Evolutionary conservation across 1,140 invertebrate species (phyloP).

Genomic region (Drosophila saltans): DNA sequence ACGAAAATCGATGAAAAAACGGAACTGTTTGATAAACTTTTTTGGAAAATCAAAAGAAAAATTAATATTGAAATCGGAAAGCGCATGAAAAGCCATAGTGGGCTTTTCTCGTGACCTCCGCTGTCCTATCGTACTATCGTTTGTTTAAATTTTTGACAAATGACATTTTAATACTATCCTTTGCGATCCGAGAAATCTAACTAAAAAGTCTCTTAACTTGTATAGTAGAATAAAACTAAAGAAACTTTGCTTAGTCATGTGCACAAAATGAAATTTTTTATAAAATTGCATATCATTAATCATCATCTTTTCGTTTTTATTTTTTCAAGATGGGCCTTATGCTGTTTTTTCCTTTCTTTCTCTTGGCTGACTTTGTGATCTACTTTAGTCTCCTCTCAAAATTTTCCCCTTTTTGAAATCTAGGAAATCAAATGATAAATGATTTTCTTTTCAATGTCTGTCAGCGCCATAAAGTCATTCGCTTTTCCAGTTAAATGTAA

Average conservation of each 20-base stretch:
- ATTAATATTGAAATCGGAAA: no score
- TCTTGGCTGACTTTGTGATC: not conserved
- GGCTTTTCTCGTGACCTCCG: no score
- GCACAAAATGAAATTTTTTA: not conserved
- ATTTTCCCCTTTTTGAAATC: not conserved
- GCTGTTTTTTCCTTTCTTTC: not conserved
- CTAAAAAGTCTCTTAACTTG: not conserved
- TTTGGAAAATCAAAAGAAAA: no score
- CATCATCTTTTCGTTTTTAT: not conserved
- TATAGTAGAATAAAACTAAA: not conserved
- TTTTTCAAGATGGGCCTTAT: not conserved
- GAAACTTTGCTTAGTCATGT: not conserved
- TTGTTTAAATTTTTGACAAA: no score
- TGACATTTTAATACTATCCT: no score
- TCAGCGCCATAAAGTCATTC: conserved; percentile 7
- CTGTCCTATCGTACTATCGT: no score
- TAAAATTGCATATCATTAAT: conserved; percentile 6
- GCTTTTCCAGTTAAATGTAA: not conserved
- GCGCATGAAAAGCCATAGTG: no score
- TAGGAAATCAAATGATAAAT: conserved; percentile 10
- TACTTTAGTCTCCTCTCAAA: not conserved
- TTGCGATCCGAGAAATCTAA: no score
- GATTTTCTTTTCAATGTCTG: conserved; percentile 3
- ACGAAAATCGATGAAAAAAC: no score
- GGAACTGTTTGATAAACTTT: no score